Conservation (phyloP, 2,113 vertebrate species). For the Rhabdomys dilectus region DNA sequence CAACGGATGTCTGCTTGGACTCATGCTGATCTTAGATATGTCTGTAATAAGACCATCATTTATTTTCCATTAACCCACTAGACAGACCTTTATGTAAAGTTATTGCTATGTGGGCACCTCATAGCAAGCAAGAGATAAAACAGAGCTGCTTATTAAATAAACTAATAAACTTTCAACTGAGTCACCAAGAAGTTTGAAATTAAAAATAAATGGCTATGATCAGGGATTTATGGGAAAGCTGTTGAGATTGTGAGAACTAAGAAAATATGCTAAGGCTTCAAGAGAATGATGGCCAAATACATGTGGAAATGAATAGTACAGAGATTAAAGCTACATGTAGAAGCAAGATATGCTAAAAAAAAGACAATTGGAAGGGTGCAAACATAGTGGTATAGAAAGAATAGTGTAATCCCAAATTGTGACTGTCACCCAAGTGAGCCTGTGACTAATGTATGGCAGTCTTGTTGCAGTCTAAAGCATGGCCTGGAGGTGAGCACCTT, state of each 20-base stretch:
- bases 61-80: not conserved
- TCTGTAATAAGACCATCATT: not conserved
- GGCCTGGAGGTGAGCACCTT: not conserved
- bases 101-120: not conserved
- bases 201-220: not conserved
- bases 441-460: not conserved
- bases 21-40: not conserved
- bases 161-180: not conserved
- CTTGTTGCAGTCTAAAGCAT: not conserved
- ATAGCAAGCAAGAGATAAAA: not conserved
- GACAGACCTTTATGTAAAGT: not conserved
- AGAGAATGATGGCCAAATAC: not conserved
- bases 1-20: not conserved
- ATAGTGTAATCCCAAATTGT: not conserved
- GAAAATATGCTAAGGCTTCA: not conserved
- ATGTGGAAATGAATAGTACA: not conserved
- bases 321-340: not conserved
- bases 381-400: not conserved
- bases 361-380: not conserved
- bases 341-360: not conserved
- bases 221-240: not conserved
- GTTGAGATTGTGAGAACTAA: not conserved
- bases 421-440: not conserved
- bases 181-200: not conserved
- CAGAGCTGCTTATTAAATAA: not conserved